Base-by-base conservation (phyloP, 2,888 invertebrate genomes). In the Hirtodrosophila trivittata region DNA sequence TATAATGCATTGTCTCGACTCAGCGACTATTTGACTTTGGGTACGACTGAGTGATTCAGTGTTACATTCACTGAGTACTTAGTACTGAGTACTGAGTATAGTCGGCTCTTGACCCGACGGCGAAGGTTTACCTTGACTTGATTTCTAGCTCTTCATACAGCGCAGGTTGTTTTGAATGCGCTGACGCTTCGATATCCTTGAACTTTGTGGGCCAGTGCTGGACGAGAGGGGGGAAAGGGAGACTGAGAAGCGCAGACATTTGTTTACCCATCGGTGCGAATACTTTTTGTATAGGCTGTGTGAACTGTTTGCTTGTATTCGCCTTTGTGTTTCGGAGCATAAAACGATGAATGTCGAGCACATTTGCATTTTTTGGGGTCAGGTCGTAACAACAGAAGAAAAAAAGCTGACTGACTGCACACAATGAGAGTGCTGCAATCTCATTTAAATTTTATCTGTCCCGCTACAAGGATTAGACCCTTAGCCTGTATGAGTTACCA, bases 141-240 rank as follows among this genome's bases (percentile, higher is more conserved):
- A 25, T 62, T 70, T 66, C 32, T 37, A 54, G 45, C 38, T 14
- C 32, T 18, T 30, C 14, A 30, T 26, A 33, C 32, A 41, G 41
- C 16, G 25, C 49, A 46, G 52, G 32, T 57, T 42, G 46, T 50
- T 67, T 67, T 62, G 46, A 63, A 64, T 58, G 47, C 52, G 43
- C 60, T 54, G 54, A 51, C 65, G 62, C 65, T 65, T 57, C 55
- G 57, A 66, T 72, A 78, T 80, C 75, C 77, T 82, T 75, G 82
- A 80, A 78, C 69, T 59, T 50, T 57, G 18, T 26, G 45, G 47
- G 18, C 14, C 10, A 10, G 10, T 30, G 26, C 30, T n/a, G 2
- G 28, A 28, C n/a, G 28, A 7, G 10, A 13, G 28, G 33, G 67
- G 28, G 32, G 55, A 46, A 13, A 35, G 58, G 37, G 26, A 8